A percentile compares a stretch with the other conserved stretches of the same genome.
phyloP scores from a whole-genome alignment of 2,113 vertebrate species.

The Cebus imitator region DNA sequence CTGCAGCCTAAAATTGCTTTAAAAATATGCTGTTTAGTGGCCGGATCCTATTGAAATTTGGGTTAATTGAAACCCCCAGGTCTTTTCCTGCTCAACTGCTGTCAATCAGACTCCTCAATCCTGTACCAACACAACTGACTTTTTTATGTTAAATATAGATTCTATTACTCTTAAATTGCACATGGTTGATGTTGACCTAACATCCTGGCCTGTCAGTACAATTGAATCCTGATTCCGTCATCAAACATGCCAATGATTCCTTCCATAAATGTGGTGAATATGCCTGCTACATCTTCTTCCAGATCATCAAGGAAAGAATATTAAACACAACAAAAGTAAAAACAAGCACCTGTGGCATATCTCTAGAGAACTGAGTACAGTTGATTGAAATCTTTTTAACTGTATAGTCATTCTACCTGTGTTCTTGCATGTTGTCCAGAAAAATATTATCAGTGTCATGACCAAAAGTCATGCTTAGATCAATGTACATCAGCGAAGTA shows the following conservation, averaged over 20 bases:
- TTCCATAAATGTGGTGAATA: not conserved
- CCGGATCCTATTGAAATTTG: not conserved
- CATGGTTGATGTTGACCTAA: not conserved
- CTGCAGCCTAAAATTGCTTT: not conserved
- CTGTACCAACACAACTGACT: not conserved
- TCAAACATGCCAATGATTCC: not conserved
- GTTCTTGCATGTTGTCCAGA: not conserved
- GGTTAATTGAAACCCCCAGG: slow-evolving; percentile 42
- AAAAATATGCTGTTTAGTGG: not conserved
- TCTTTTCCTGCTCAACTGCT: not conserved
- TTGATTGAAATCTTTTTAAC: not conserved
- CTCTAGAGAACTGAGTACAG: not conserved
- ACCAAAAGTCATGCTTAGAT: not conserved
- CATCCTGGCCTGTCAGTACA: not conserved
- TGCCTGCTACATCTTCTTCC: not conserved
- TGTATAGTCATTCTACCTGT: too few relatives aligned
- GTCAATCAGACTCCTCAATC: not conserved
- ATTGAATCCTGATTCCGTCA: not conserved
- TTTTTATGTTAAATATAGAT: slow-evolving; percentile 10
- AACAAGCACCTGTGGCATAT: not conserved
- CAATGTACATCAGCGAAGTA: not conserved
- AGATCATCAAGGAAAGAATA: not conserved
- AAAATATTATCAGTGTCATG: not conserved
- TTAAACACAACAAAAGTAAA: not conserved
- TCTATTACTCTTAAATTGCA: not conserved